Conservation (phyloP, 92 coral and sea anemone species). For the Meandrina meandrites region DNA sequence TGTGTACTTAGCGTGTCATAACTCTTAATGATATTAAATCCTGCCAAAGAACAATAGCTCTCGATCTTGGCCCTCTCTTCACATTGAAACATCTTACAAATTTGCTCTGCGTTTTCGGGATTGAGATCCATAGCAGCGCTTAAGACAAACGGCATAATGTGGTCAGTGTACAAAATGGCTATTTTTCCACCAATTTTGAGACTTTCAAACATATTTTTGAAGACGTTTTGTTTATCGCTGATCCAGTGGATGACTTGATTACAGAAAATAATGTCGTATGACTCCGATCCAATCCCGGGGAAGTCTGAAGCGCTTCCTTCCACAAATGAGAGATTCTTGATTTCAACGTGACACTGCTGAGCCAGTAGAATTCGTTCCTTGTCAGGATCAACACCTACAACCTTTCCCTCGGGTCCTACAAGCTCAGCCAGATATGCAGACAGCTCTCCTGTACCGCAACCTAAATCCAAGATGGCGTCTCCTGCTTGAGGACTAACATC, state of each 20-base stretch:
- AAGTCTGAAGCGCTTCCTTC: neutral
- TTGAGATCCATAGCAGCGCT: neutral
- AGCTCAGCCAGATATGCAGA: no score
- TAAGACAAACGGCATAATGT: neutral
- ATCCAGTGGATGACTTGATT: conserved; percentile 5
- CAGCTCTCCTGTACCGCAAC: no score
- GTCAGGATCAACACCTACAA: no score
- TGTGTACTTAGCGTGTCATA: neutral
- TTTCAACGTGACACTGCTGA: no score
- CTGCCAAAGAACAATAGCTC: neutral
- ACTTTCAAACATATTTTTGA: conserved; percentile 14
- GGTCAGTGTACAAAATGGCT: neutral
- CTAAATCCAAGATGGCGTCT: no score
- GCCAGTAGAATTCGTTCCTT: no score
- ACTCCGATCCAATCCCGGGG: conserved; percentile 18
- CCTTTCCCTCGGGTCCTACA: no score
- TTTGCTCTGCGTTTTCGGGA: neutral
- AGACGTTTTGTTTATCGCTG: conserved; percentile 18
- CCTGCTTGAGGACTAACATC: neutral
- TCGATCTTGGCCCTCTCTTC: neutral
- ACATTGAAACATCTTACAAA: neutral
- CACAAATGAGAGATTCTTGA: no score
- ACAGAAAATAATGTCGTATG: conserved; percentile 1
- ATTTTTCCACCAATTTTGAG: conserved; percentile 12
- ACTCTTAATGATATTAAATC: neutral